These are phyloP conservation scores for Eira barbara DNA, from an alignment of 2,113 vertebrate genomes.

Conservation along the genomic window DNA sequence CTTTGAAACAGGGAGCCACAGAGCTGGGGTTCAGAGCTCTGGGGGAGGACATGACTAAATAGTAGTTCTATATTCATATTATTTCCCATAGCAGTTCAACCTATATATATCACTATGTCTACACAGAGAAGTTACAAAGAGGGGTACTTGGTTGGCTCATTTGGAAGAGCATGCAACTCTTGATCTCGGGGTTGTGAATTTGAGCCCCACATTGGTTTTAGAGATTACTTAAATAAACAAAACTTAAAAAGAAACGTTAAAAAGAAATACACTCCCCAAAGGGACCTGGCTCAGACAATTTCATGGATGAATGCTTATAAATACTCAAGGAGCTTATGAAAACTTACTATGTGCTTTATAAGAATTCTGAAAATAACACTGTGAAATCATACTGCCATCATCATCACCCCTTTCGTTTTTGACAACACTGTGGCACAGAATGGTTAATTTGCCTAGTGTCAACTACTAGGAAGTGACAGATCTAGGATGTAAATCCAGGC, in stretches of 20 bases:
- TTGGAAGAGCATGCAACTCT: background rate
- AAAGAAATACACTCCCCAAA: background rate
- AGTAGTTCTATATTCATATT: background rate
- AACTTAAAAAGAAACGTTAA: background rate
- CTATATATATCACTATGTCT: background rate
- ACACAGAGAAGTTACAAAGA: background rate
- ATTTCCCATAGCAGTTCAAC: background rate
- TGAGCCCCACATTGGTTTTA: background rate
- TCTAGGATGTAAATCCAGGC: background rate
- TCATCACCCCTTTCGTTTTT: background rate
- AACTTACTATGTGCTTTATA: background rate
- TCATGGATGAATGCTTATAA: background rate
- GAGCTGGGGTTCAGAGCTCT: background rate
- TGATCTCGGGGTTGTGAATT: background rate
- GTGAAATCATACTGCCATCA: background rate
- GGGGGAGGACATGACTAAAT: background rate
- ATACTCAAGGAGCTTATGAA: background rate
- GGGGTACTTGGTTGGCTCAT: background rate
- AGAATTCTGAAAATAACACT: background rate
- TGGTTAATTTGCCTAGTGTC: background rate
- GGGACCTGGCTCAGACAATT: background rate
- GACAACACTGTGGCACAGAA: background rate
- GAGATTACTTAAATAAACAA: background rate
- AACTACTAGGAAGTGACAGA: background rate
- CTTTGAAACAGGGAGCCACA: background rate